Evolutionary conservation across 2,888 invertebrate species (phyloP).

Genomic region (Nomada flava): DNA sequence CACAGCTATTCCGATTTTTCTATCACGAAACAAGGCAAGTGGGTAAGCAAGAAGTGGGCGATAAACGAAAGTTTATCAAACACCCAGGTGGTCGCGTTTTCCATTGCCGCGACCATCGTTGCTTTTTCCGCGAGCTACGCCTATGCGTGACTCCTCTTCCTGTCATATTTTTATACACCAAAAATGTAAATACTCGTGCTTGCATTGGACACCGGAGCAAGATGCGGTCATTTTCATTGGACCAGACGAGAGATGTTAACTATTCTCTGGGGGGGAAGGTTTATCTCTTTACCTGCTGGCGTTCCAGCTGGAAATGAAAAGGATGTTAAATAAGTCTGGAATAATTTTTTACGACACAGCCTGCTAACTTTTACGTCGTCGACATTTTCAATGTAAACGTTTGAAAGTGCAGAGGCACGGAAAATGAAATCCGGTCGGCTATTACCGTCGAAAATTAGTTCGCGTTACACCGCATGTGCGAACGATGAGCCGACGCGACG

Average conservation of each 20-base stretch:
- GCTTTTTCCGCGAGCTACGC: slow-evolving; percentile 26
- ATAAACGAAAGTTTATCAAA: not conserved
- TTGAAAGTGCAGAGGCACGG: slow-evolving; percentile 24
- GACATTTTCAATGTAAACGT: not conserved
- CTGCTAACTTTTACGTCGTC: not conserved
- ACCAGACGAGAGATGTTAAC: slow-evolving; percentile 3
- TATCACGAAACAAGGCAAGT: not conserved
- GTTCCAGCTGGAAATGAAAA: not conserved
- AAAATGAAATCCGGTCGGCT: slow-evolving; percentile 21
- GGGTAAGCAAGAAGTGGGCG: not conserved
- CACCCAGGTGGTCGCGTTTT: too few relatives aligned
- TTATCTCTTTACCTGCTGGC: slow-evolving; percentile 8
- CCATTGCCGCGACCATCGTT: too few relatives aligned
- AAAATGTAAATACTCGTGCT: slow-evolving; percentile 30
- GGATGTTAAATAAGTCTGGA: not conserved
- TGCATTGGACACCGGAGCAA: slow-evolving; percentile 3
- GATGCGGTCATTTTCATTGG: slow-evolving; percentile 45
- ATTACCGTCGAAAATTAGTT: slow-evolving; percentile 38
- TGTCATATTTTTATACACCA: slow-evolving; percentile 26
- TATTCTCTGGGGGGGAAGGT: not conserved
- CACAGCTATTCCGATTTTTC: slow-evolving; percentile 42
- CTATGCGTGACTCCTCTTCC: slow-evolving; percentile 23
- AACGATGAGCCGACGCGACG: slow-evolving; percentile 31
- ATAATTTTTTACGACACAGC: not conserved
- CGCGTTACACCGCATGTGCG: slow-evolving; percentile 26